Evolutionary conservation across 2,113 vertebrate species (phyloP), one percentile per base, ranked within the genome.

Genomic region (Ctenomys sociabilis): DNA sequence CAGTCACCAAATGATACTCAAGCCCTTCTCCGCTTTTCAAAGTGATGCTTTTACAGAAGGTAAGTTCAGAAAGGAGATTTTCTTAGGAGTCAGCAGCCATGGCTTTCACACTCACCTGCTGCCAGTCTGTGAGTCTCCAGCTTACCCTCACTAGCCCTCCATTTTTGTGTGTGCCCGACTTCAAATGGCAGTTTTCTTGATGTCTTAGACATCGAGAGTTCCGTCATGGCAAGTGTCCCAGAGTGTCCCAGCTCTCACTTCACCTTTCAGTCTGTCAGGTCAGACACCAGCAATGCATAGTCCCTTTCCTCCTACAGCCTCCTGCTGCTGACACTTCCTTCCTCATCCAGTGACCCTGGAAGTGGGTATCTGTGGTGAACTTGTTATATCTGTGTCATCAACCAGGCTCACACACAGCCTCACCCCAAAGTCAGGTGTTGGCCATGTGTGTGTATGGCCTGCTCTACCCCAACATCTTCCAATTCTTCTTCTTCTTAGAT

Each of bases 231-330:
- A 45, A 54, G 0, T 26, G 24, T 61, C 52, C 13, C 4, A n/a
- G 28, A 7, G 7, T 16, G 5, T 4, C 10, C 28, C 8, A 9
- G 8, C 8, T 43, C n/a, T 37, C 9, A 2, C 13, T 11, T 26
- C 1, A 35, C 52, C 8, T 68, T 32, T 89, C 16, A 7, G n/a
- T 43, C 5, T n/a, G 43, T 95, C 43, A 32, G 59, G 1, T 22
- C 7, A 63, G 19, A 28, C 8, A 22, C 30, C 6, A 3, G 49
- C 5, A 10, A 9, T 5, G 16, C 16, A 52, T 3, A 32, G 17
- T 37, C 17, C 54, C 87, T 91, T 35, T 54, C 49, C 30, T 3
- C 5, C 14, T 32, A 9, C 2, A 14, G 57, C 16, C 21, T 66
- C 37, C 13, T 32, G 43, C 40, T 64, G 2, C 52, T 52, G 37